Conservation (phyloP, 2,888 invertebrate genomes). For the Pammene fasciana region DNA sequence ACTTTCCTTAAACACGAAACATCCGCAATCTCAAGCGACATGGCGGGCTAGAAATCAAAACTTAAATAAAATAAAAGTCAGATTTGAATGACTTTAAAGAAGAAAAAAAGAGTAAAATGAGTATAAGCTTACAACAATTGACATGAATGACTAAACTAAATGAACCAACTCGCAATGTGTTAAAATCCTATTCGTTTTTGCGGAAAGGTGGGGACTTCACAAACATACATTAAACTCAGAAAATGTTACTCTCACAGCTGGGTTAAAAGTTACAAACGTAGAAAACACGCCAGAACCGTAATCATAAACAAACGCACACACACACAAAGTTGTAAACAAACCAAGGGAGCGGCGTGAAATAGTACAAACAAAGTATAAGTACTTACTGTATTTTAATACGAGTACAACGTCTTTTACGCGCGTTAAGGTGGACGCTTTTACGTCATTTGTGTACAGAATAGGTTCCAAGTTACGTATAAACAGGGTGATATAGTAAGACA, state of each 20-base stretch:
- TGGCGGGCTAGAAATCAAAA: constrained; percentile 18
- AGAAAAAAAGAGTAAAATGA: background rate
- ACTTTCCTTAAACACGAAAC: constrained; percentile 13
- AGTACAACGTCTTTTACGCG: background rate
- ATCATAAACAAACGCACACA: constrained; percentile 31
- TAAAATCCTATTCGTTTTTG: too few relatives aligned
- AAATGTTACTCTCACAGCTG: background rate
- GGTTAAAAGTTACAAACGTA: background rate
- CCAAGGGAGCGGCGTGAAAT: constrained; percentile 24
- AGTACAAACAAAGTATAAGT: constrained; percentile 26
- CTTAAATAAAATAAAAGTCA: constrained; percentile 2
- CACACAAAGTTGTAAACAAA: constrained; percentile 30
- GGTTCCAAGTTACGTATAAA: constrained; percentile 15
- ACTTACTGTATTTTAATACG: background rate
- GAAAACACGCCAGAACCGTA: constrained; percentile 20
- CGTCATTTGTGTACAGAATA: background rate
- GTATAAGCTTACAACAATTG: too few relatives aligned
- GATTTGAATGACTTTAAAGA: background rate
- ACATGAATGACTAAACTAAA: too few relatives aligned
- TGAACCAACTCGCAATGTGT: too few relatives aligned
- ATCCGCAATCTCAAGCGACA: constrained; percentile 17
- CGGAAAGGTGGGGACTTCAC: background rate
- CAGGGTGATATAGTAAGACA: constrained; percentile 25
- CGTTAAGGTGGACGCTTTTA: background rate
- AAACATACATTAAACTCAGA: background rate